Evolutionary conservation across 2,888 invertebrate genomes (phyloP), one percentile per base, ranked within the genome.

Genomic region (Scaptomyza cyrtandrae): DNA sequence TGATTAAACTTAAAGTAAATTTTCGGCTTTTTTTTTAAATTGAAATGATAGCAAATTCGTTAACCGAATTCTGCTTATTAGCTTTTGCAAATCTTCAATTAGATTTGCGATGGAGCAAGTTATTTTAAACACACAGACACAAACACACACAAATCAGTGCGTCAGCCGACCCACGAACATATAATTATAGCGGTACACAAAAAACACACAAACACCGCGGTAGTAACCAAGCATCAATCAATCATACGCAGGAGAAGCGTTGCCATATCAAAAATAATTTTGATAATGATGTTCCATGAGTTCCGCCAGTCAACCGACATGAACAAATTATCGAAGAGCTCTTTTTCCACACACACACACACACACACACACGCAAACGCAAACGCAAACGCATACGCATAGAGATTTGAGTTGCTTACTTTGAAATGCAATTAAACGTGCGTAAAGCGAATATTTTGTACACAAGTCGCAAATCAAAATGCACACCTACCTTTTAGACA

Each of bases 401-500:
- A 10, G 27, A 9, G 14, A 11, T 41, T 16, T 10, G 3, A 16
- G 16, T 16, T 16, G 14, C 39, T 11, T 6, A 72, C 81, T 84
- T 84, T 88, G 87, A 84, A 78, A 84, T 86, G 89, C 84, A 88
- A 83, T 86, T 83, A 80, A 79, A 58, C 73, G 78, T 63, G 68
- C 54, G 67, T 52, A 56, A 74, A 57, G 62, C 59, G 63, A 68
- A 74, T 59, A 48, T 78, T 68, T 68, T 35, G 45, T 48, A 61
- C 69, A 69, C 69, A 69, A 64, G 57, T 75, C 75, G 63, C 69
- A 74, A 74, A 75, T 75, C 75, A 75, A 68, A 75, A 63, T 55
- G 75, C 78, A 75, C 75, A 69, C 75, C 63, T 75, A 75, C 75
- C 75, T 75, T 64, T 45, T 52, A 49, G 54, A 60, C 41, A 14